A percentile compares a stretch with the other conserved stretches of the same genome.
phyloP scores from a whole-genome alignment of 2,797 vertebrate species.

The Chelon auratus region DNA sequence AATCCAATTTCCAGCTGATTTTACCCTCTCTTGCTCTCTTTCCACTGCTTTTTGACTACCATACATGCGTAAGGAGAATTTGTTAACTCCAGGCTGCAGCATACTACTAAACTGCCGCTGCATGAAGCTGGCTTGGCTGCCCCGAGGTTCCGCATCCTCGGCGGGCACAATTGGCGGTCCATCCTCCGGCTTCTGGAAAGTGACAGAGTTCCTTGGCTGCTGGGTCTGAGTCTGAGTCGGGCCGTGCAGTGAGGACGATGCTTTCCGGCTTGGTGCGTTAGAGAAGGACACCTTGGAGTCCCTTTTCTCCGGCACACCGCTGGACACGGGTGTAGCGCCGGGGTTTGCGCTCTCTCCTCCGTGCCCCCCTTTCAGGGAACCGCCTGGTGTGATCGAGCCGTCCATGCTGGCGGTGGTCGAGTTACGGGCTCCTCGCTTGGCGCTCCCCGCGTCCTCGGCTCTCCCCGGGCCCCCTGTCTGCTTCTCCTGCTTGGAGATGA shows the following conservation, averaged over 20 bases:
- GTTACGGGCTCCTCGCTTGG: constrained; percentile 81
- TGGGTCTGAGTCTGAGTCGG: constrained; percentile 72
- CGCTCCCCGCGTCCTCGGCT: constrained; percentile 79
- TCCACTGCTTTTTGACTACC: constrained; percentile 98
- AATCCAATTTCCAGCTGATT: constrained; percentile 98
- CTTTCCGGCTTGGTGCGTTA: constrained; percentile 87
- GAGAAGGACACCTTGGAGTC: constrained; percentile 88
- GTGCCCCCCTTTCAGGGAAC: constrained; percentile 79
- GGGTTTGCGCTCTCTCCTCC: constrained; percentile 77
- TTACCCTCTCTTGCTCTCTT: constrained; percentile 94
- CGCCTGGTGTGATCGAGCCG: constrained; percentile 81
- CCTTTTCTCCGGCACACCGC: constrained; percentile 83
- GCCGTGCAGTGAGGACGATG: constrained; percentile 83
- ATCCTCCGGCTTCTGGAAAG: constrained; percentile 87
- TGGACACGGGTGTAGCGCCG: constrained; percentile 68
- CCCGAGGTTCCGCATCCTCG: constrained; percentile 86
- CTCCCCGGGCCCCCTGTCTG: constrained; percentile 74
- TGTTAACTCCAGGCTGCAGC: constrained; percentile 98
- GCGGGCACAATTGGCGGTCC: constrained; percentile 87
- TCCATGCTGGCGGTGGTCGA: constrained; percentile 86
- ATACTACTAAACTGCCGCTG: constrained; percentile 96
- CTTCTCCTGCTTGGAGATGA: constrained; percentile 86
- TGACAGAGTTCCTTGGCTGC: constrained; percentile 87
- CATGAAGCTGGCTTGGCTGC: constrained; percentile 94
- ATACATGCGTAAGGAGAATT: constrained; percentile 99